A percentile compares a stretch with the other conserved stretches of the same genome.
phyloP scores from a whole-genome alignment of 23 tunicate genomes.

The Ciona savignyi region DNA sequence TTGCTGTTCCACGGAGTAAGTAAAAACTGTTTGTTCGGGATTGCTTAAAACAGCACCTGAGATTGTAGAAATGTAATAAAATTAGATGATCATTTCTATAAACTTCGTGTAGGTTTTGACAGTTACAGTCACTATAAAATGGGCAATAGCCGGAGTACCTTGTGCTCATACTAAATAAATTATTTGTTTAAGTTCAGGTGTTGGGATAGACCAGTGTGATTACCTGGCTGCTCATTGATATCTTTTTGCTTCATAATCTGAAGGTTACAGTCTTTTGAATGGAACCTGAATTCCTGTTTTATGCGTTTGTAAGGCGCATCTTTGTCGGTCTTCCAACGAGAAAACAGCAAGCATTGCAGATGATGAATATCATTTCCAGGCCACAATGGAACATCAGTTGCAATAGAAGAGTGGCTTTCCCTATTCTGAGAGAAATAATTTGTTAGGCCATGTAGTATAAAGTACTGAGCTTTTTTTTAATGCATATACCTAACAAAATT shows the following conservation, averaged over 20 bases:
- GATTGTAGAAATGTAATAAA: too few relatives aligned
- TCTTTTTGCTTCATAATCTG: too few relatives aligned
- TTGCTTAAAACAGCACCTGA: background rate
- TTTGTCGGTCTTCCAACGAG: background rate
- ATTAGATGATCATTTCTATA: background rate
- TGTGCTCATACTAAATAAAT: too few relatives aligned
- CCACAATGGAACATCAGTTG: background rate
- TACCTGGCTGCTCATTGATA: too few relatives aligned
- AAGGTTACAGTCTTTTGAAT: background rate
- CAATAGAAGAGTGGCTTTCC: background rate
- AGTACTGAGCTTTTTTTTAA: too few relatives aligned
- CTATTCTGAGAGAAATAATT: too few relatives aligned
- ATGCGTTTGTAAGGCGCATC: background rate
- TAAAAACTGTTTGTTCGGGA: background rate
- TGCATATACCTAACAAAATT: too few relatives aligned
- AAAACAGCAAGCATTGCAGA: background rate
- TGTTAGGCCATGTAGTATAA: too few relatives aligned
- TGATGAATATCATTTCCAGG: background rate
- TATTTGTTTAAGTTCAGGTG: background rate
- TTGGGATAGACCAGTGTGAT: background rate
- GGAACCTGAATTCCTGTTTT: background rate
- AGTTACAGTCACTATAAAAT: too few relatives aligned
- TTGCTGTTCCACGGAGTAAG: background rate
- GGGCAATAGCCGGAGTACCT: too few relatives aligned
- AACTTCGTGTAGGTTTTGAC: background rate